Conservation (phyloP, 1,140 invertebrate genomes). For the Aradophagus sp. region DNA sequence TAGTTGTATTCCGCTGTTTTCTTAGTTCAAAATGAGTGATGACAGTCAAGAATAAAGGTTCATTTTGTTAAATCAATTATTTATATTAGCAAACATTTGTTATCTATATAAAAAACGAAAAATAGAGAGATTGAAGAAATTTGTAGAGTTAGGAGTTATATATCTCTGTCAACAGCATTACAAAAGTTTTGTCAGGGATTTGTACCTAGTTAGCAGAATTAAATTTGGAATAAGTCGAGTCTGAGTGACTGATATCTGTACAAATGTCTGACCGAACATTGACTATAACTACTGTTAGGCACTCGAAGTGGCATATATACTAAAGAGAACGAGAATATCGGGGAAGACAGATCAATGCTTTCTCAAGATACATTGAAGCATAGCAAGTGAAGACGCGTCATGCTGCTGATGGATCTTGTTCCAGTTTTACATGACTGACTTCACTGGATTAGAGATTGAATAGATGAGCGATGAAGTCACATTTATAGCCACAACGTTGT, state of each 20-base stretch:
- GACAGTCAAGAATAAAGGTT: no score
- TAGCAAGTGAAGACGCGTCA: constrained; percentile 37
- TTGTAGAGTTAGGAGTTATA: neutral
- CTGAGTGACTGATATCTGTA: constrained; percentile 28
- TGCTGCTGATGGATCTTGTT: constrained; percentile 50
- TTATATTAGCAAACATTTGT: no score
- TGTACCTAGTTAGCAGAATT: constrained; percentile 24
- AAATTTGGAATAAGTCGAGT: constrained; percentile 26
- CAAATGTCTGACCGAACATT: constrained; percentile 41
- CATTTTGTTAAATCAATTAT: no score
- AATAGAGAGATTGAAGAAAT: no score
- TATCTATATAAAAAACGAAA: no score
- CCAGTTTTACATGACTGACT: constrained; percentile 53
- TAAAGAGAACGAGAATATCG: constrained; percentile 33
- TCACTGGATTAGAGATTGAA: constrained; percentile 31
- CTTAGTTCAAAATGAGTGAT: no score
- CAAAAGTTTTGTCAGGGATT: constrained; percentile 14
- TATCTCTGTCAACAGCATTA: neutral
- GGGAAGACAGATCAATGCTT: constrained; percentile 53
- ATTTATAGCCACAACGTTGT: constrained; percentile 28
- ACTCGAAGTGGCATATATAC: constrained; percentile 27
- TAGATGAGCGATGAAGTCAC: constrained; percentile 46
- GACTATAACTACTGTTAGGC: constrained; percentile 50
- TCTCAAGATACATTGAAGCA: constrained; percentile 49
- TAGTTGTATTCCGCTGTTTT: no score